Percentiles rank a stretch among this genome's conserved stretches.
phyloP scores from a whole-genome alignment of 2,888 invertebrate species.

The Campaea margaritaria region DNA sequence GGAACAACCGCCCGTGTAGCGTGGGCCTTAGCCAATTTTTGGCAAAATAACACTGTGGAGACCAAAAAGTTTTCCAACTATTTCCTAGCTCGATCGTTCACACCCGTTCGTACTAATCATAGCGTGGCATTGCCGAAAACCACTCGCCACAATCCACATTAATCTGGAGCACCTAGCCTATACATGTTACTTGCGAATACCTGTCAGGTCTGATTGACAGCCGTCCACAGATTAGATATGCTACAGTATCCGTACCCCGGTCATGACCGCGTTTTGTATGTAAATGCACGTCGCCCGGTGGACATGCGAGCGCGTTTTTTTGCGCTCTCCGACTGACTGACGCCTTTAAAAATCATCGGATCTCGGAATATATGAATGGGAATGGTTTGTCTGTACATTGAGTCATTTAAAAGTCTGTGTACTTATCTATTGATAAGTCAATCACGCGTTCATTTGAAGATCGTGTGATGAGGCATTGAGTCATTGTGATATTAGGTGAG shows the following conservation, averaged over 20 bases:
- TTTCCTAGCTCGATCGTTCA: neutral
- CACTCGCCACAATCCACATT: slow-evolving; percentile 30
- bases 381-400: slow-evolving; percentile 54
- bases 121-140: slow-evolving; percentile 29
- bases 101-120: slow-evolving; percentile 22
- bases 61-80: neutral
- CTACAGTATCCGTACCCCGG: slow-evolving; percentile 71
- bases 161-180: slow-evolving; percentile 41
- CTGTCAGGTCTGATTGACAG: slow-evolving; percentile 73
- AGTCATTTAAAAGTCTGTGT: slow-evolving; percentile 32
- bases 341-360: slow-evolving; percentile 62
- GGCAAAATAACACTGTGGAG: neutral
- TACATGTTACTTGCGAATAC: slow-evolving; percentile 63
- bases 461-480: neutral
- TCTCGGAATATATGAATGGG: slow-evolving; percentile 52
- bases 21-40: too few relatives aligned
- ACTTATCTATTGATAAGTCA: slow-evolving; percentile 1
- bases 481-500: too few relatives aligned
- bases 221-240: slow-evolving; percentile 77
- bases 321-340: slow-evolving; percentile 51
- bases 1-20: too few relatives aligned
- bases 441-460: neutral
- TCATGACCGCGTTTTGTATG: slow-evolving; percentile 77
- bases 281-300: slow-evolving; percentile 62
- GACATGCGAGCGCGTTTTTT: slow-evolving; percentile 57